A percentile compares a stretch with the other conserved stretches of the same genome.
Evolutionary conservation across 2,797 vertebrate genomes (phyloP).

Genomic region (Moxostoma hubbsi): DNA sequence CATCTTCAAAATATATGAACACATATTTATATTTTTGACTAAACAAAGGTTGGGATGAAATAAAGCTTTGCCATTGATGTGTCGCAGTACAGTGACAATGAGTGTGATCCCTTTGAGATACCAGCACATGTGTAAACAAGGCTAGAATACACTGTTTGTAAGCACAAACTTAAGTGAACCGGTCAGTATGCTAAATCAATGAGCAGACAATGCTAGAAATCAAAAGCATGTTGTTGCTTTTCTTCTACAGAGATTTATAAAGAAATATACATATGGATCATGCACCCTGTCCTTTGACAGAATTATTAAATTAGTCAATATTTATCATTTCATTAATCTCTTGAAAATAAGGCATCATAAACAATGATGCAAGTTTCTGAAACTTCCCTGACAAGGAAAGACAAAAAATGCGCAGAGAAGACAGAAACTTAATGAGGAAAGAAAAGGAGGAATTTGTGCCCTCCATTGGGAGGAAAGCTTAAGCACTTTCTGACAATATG

Average conservation of each 20-base stretch:
- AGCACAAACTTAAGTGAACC: background rate
- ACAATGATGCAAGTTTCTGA: constrained; percentile 80
- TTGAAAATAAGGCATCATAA: constrained; percentile 75
- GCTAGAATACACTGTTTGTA: constrained; percentile 1
- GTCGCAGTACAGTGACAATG: background rate
- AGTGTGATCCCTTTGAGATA: constrained; percentile 18
- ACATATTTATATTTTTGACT: constrained; percentile 66
- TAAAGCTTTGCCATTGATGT: constrained; percentile 48
- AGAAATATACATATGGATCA: too few relatives aligned
- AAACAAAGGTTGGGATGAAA: constrained; percentile 29
- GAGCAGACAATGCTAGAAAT: background rate
- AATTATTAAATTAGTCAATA: constrained; percentile 70
- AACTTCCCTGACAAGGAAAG: constrained; percentile 67
- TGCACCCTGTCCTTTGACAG: constrained; percentile 41
- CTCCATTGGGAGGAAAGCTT: constrained; percentile 80
- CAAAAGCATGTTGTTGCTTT: constrained; percentile 12
- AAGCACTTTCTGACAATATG: constrained; percentile 82
- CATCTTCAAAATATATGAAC: constrained; percentile 71
- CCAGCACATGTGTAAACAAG: background rate
- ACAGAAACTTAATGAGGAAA: constrained; percentile 62
- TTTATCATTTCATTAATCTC: constrained; percentile 77
- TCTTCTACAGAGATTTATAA: background rate
- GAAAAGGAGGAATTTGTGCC: constrained; percentile 43
- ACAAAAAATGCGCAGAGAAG: constrained; percentile 55
- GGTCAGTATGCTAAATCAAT: background rate